phyloP scores from a whole-genome alignment of 2,113 vertebrate genomes.

The Octodon degus region DNA sequence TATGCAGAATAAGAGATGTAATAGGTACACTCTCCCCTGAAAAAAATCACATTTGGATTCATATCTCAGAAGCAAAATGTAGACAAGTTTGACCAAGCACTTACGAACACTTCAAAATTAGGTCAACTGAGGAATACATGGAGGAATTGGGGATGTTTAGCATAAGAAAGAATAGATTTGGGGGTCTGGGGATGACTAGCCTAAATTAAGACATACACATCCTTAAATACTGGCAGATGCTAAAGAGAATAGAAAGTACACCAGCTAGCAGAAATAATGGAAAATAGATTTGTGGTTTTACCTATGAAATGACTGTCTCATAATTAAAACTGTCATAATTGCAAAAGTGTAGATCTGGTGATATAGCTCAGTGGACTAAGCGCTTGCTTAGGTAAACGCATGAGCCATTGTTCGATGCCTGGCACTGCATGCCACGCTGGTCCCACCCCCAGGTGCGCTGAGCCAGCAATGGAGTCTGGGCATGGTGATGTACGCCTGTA shows the following conservation, averaged over 20 bases:
- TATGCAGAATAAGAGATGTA: slow-evolving; percentile 32
- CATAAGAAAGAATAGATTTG: slow-evolving; percentile 50
- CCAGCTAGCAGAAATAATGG: slow-evolving; percentile 43
- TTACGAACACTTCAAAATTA: slow-evolving; percentile 59
- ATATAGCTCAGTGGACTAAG: no score
- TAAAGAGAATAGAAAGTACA: slow-evolving; percentile 48
- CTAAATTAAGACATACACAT: slow-evolving; percentile 41
- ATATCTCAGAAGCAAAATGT: slow-evolving; percentile 52
- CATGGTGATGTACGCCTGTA: no score
- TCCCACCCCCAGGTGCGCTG: no score
- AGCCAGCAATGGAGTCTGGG: no score
- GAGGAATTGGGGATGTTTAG: slow-evolving; percentile 44
- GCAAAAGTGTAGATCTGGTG: not conserved
- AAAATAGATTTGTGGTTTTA: not conserved
- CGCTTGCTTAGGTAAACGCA: no score
- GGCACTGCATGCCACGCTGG: no score
- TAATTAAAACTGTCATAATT: slow-evolving; percentile 5
- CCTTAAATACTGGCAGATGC: slow-evolving; percentile 43
- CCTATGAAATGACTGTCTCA: slow-evolving; percentile 54
- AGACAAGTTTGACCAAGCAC: slow-evolving; percentile 5
- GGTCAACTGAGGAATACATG: slow-evolving; percentile 5
- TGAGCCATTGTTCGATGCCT: no score
- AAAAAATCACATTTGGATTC: not conserved
- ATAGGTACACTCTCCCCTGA: not conserved
- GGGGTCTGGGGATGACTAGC: not conserved